Base-by-base conservation (phyloP, 2,797 vertebrate species). In the Halcyon leucocephala region DNA sequence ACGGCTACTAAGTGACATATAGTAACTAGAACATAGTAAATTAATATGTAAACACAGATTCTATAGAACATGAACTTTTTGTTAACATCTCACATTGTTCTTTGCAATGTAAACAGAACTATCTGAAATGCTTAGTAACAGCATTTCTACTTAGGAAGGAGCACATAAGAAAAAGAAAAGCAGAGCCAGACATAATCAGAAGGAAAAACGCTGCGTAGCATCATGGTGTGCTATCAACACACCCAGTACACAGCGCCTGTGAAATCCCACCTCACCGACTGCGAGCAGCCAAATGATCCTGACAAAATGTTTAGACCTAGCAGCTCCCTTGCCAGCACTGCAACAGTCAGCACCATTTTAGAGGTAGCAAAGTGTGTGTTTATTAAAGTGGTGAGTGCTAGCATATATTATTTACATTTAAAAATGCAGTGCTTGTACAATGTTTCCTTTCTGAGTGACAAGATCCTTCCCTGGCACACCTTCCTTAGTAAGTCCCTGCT, bases 181-280 rank as follows among this genome's bases (percentile, higher is more conserved):
- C 65, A 76, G 79, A 71, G 72, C 26, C 37, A 55, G 72, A 9
- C 29, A 13, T 19, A 60, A 4, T 1, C 2, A 3, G 87, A 37
- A 46, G 61, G 35, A 14, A 35, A 21, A 37, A 3, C 10, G 24
- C 39, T 58, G 72, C 67, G 48, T 33, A 7, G 49, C 19, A 19
- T 22, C 22, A 6, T 0, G 5, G 28, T 35, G 61, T 28, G 71
- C 71, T 48, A 2, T 14, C 54, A 28, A 3, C 19, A 19, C 18
- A 5, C 4, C 5, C 61, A 7, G 61, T 1, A 5, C 35, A 6
- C 19, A 18, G 62, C 0, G 2, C 41, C 71, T 62, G 65, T 3
- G 29, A 24, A 37, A 70, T 9, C 42, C 49, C 42, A 1, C 57
- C 60, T 80, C 84, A 6, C 42, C 6, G 7, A 5, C n/a, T 18